Conservation (phyloP, 2,797 vertebrate genomes). For the Amblyraja radiata region DNA sequence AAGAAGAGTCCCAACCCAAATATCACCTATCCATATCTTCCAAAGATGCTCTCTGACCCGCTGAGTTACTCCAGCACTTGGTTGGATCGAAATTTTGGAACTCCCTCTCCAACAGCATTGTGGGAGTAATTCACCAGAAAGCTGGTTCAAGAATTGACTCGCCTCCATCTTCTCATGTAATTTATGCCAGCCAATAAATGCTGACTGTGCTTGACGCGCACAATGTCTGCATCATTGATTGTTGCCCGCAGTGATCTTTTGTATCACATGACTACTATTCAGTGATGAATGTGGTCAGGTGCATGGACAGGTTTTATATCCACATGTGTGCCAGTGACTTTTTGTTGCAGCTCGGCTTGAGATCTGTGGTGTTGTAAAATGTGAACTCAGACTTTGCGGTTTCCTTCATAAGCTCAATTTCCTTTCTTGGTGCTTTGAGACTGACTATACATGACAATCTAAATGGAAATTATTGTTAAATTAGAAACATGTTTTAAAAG, state of each 20-base stretch:
- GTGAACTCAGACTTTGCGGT: constrained; percentile 15
- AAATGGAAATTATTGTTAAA: background rate
- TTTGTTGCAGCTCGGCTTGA: background rate
- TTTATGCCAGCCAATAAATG: no score
- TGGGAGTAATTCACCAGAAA: no score
- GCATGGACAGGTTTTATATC: constrained; percentile 2
- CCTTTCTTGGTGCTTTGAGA: background rate
- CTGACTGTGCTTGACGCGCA: no score
- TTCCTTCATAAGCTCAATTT: constrained; percentile 3
- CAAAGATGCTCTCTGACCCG: no score
- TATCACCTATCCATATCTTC: no score
- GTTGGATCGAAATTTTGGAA: no score
- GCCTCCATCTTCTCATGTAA: no score
- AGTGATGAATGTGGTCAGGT: constrained; percentile 1
- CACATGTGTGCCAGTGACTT: background rate
- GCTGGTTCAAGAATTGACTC: background rate
- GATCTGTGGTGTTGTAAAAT: background rate
- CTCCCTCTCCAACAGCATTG: no score
- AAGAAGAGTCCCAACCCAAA: no score
- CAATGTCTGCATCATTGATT: background rate
- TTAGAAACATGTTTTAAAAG: background rate
- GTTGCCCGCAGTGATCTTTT: background rate
- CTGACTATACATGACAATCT: background rate
- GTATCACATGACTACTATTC: background rate
- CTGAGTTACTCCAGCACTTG: no score